Base-by-base conservation (phyloP, 2,113 vertebrate species). In the Kryptolebias marmoratus region DNA sequence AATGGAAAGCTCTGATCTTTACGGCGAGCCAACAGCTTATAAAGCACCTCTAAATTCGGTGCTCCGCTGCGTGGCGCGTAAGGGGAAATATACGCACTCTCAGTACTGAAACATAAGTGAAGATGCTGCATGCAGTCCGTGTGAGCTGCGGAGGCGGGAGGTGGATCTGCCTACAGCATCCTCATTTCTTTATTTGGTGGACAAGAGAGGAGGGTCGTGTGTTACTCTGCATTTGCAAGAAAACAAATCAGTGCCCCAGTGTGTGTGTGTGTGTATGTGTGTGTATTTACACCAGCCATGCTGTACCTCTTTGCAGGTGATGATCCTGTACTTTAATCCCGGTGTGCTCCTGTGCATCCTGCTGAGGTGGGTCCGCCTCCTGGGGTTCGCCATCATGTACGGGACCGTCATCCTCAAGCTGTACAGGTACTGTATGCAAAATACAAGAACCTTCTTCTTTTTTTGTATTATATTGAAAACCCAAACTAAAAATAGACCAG, bases 331-430 rank as follows among this genome's bases (percentile, higher is more conserved):
- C 91, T 98, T 98, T 89, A 94, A 96, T 56, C 98, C 98, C 68
- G 98, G 95, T 75, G 93, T 95, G 68, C 96, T 98, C 84, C 94
- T 96, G 73, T 99, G 98, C 80, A 87, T 99, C 86, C 96, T 99
- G 63, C 95, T 99, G 88, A 94, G 98, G 93, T 99, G 98, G 98
- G 95, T 96, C 82, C 97, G 98, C 77, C 96, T 98, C 76, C 93
- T 99, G 54, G 98, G 98, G 59, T 99, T 98, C 83, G 93, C 96
- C 62, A 94, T 95, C 81, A 94, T 96, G 88, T 99, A 99, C 77
- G 98, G 98, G 90, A 99, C 97, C 30, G 86, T 98, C 87, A 95
- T 96, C 75, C 96, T 99, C 79, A 99, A 98, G 82, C 93, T 99
- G 60, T 98, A 98, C 95, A 98, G 98, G 98, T 99, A 96, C 76